These are phyloP conservation scores for Loriculus beryllinus DNA, from an alignment of 2,797 vertebrate genomes.

Conservation along the genomic window DNA sequence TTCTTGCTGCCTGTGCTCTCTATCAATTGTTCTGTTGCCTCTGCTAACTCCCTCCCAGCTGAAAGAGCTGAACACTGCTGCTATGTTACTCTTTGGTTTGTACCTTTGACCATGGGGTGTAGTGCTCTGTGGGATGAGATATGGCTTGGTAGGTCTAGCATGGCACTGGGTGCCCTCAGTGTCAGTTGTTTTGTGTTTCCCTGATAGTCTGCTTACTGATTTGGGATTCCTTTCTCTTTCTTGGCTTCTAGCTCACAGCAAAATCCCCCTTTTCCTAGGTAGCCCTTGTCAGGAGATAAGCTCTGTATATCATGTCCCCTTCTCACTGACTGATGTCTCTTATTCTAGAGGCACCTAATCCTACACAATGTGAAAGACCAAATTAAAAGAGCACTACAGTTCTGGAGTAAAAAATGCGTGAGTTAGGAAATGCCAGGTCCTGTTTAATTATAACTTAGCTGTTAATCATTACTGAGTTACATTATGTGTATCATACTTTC, in stretches of 20 bases:
- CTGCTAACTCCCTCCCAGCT: background rate
- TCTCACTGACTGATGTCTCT: background rate
- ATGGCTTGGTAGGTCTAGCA: fast-evolving
- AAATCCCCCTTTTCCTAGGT: background rate
- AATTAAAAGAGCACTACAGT: background rate
- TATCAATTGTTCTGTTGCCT: background rate
- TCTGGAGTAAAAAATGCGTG: background rate
- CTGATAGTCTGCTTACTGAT: background rate
- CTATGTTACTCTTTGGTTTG: background rate
- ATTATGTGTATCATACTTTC: background rate
- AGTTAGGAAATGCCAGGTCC: background rate
- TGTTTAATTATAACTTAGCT: background rate
- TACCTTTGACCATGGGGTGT: background rate
- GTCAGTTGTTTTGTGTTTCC: background rate
- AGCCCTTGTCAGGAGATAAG: background rate
- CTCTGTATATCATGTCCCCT: background rate
- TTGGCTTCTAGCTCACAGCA: background rate
- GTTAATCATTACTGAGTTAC: background rate
- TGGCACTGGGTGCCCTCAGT: background rate
- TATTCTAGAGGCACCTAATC: background rate
- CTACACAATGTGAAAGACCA: background rate
- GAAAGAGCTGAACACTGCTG: background rate
- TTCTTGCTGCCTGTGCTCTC: background rate
- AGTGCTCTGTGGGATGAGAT: background rate
- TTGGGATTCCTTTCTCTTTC: background rate